phyloP scores from a whole-genome alignment of 2,888 invertebrate genomes.

The Hybos culiciformis region DNA sequence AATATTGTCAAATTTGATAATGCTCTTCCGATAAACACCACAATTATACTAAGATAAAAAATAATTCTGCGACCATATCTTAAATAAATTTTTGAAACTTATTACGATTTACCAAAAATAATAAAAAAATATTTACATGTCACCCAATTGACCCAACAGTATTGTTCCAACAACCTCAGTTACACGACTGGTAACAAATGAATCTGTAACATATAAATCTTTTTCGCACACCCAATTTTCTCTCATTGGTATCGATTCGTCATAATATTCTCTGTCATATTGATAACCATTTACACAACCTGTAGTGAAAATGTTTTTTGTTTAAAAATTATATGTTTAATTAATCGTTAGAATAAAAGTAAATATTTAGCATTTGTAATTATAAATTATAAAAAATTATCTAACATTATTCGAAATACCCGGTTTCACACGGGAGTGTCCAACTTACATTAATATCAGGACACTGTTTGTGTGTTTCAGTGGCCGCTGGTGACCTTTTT shows the following conservation, averaged over 20 bases:
- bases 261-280: constrained; percentile 42
- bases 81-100: constrained; percentile 10
- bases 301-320: constrained; percentile 25
- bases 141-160: constrained; percentile 43
- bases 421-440: too few species aligned
- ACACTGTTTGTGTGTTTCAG: too few species aligned
- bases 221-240: constrained; percentile 45
- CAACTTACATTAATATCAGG: too few species aligned
- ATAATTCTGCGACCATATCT: constrained; percentile 40
- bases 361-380: too few species aligned
- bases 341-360: too few species aligned
- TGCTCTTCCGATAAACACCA: constrained; percentile 35
- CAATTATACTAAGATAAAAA: constrained; percentile 36
- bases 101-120: not conserved
- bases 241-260: constrained; percentile 37
- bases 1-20: constrained; percentile 31
- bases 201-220: constrained; percentile 40
- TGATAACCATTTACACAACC: constrained; percentile 42
- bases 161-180: constrained; percentile 43
- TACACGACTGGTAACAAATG: constrained; percentile 39
- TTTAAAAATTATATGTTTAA: too few species aligned
- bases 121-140: constrained; percentile 35
- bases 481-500: too few species aligned
- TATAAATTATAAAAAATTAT: too few species aligned
- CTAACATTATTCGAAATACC: too few species aligned